Percentiles rank a stretch among this genome's conserved stretches.
phyloP scores from a whole-genome alignment of 2,797 vertebrate species.

The Typhlichthys eigenmanni region DNA sequence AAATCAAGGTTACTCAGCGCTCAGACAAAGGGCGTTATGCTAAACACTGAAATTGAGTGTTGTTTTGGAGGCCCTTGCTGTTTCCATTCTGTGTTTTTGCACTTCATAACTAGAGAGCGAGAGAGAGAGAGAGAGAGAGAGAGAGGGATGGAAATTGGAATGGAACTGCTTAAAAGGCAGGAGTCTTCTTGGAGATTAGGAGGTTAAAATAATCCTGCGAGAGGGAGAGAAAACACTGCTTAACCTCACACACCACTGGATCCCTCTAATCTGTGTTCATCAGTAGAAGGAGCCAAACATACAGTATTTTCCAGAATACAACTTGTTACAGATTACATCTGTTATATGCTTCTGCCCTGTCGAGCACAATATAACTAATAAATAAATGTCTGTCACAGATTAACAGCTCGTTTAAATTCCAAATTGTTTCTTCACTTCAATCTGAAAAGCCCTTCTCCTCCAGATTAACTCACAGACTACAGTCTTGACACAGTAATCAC shows the following conservation, averaged over 20 bases:
- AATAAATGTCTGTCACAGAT: background rate
- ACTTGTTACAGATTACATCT: background rate
- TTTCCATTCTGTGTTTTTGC: constrained; percentile 23
- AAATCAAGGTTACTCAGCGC: too few species aligned
- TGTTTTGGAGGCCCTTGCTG: background rate
- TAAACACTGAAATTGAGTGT: constrained; percentile 7
- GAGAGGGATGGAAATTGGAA: constrained; percentile 10
- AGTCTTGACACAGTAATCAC: background rate
- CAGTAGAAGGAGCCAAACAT: constrained; percentile 3
- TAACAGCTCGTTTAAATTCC: background rate
- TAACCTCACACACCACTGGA: constrained; percentile 1
- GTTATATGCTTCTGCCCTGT: background rate
- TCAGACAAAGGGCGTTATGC: background rate
- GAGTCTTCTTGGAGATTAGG: constrained; percentile 28
- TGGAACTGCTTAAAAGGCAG: constrained; percentile 15
- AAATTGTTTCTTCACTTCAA: too few species aligned
- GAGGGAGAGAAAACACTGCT: constrained; percentile 29
- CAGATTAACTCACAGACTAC: background rate
- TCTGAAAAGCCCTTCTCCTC: background rate
- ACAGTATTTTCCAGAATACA: background rate
- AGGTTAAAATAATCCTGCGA: constrained; percentile 34
- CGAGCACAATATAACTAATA: background rate
- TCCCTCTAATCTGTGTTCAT: constrained; percentile 15
- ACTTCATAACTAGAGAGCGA: constrained; percentile 8
- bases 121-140: background rate